A percentile compares a stretch with the other conserved stretches of the same genome.
phyloP scores from a whole-genome alignment of 2,113 vertebrate genomes.

The Thymallus thymallus region DNA sequence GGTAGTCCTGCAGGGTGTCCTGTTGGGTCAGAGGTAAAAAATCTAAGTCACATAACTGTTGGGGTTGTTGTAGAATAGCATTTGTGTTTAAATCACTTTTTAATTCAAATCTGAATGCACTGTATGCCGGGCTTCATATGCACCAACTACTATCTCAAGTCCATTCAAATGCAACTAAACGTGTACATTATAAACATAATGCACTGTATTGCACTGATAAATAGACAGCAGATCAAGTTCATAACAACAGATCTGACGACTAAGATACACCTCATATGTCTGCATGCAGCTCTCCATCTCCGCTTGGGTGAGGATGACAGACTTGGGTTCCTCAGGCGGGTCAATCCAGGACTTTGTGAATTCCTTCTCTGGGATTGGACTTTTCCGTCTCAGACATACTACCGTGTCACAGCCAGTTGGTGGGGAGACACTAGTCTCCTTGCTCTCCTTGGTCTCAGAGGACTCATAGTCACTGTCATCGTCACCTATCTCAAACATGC shows the following conservation, averaged over 20 bases:
- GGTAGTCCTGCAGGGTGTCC: conserved; percentile 96
- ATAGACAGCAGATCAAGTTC: neutral
- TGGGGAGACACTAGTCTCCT: conserved; percentile 5
- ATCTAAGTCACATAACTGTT: neutral
- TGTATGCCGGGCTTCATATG: too few species aligned
- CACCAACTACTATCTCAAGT: too few species aligned
- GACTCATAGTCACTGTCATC: conserved; percentile 82
- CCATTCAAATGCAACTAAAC: too few species aligned
- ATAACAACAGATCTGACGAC: too few species aligned
- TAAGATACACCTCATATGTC: conserved; percentile 83
- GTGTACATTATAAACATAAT: too few species aligned
- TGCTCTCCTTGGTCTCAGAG: conserved; percentile 45
- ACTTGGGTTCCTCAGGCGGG: conserved; percentile 82
- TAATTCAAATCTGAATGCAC: too few species aligned
- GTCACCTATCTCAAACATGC: conserved; percentile 74
- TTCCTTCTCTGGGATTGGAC: conserved; percentile 52
- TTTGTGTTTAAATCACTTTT: neutral
- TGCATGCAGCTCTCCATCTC: conserved; percentile 98
- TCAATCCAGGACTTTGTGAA: conserved; percentile 90
- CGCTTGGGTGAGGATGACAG: conserved; percentile 83
- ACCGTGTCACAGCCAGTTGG: conserved; percentile 32
- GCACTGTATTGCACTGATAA: neutral
- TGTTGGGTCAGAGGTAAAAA: conserved; percentile 52
- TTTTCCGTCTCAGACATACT: conserved; percentile 58
- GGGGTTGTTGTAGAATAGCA: neutral